Evolutionary conservation across 2,888 invertebrate species (phyloP).

Genomic region (Aquatica leii): DNA sequence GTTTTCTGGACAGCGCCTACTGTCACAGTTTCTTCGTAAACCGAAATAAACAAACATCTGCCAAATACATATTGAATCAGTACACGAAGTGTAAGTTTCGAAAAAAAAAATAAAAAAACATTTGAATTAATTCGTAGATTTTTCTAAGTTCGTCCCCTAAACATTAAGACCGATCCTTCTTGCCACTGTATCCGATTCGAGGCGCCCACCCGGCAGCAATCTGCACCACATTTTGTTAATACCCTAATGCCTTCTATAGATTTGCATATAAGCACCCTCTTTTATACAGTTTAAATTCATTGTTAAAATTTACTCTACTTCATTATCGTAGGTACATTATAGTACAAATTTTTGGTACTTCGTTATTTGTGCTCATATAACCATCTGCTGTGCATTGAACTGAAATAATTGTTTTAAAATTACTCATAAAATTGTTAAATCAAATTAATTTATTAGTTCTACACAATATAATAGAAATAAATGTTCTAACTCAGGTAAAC

Average conservation of each 20-base stretch:
- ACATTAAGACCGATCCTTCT: slow-evolving; percentile 43
- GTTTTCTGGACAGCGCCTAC: too few species aligned
- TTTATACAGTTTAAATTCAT: slow-evolving; percentile 20
- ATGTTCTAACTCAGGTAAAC: too few species aligned
- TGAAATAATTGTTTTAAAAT: slow-evolving; percentile 23
- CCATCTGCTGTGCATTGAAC: neutral
- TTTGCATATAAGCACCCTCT: slow-evolving; percentile 39
- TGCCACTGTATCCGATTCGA: slow-evolving; percentile 32
- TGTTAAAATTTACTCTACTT: slow-evolving; percentile 16
- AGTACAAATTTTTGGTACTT: neutral
- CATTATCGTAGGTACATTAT: slow-evolving; percentile 10
- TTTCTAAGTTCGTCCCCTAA: slow-evolving; percentile 38
- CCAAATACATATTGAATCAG: too few species aligned
- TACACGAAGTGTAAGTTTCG: too few species aligned
- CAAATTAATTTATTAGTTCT: too few species aligned
- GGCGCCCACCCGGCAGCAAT: slow-evolving; percentile 39
- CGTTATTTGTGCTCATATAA: neutral
- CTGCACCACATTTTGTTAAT: slow-evolving; percentile 44
- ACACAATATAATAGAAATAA: too few species aligned
- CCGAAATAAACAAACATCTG: too few species aligned
- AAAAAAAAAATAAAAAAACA: too few species aligned
- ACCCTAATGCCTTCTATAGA: slow-evolving; percentile 34
- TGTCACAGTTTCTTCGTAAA: too few species aligned
- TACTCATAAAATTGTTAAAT: too few species aligned
- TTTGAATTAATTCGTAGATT: too few species aligned